phyloP scores from a whole-genome alignment of 2,888 invertebrate genomes.

The Drosophila melanocephala region DNA sequence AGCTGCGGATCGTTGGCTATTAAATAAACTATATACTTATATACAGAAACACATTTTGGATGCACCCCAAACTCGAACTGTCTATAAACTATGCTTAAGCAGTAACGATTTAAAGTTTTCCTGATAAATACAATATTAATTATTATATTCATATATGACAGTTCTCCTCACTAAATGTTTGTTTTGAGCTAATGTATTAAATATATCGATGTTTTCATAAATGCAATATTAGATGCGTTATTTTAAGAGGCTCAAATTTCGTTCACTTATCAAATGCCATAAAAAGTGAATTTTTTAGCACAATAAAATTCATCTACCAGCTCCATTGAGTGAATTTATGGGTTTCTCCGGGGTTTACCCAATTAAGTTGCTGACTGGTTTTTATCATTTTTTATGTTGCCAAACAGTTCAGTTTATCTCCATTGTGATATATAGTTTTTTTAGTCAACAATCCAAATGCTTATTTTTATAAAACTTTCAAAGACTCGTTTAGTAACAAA shows the following conservation, averaged over 20 bases:
- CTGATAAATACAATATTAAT: slow-evolving; percentile 31
- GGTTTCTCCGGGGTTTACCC: slow-evolving; percentile 8
- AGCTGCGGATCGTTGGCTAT: slow-evolving; percentile 51
- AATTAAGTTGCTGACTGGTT: not conserved
- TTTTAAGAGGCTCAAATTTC: slow-evolving; percentile 2
- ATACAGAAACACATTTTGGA: slow-evolving; percentile 4
- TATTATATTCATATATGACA: slow-evolving; percentile 27
- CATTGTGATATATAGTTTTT: slow-evolving; percentile 1
- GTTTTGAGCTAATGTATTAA: slow-evolving; percentile 31
- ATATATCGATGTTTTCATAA: slow-evolving; percentile 12
- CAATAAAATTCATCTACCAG: slow-evolving; percentile 52
- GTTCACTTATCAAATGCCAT: slow-evolving; percentile 3
- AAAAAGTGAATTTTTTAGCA: slow-evolving; percentile 6
- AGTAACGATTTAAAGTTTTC: slow-evolving; percentile 25
- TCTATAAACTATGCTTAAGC: slow-evolving; percentile 39
- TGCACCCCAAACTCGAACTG: slow-evolving; percentile 3
- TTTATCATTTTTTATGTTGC: not conserved
- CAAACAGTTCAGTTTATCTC: not conserved
- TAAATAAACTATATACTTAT: slow-evolving; percentile 19
- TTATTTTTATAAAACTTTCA: slow-evolving; percentile 7
- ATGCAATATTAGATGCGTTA: slow-evolving; percentile 18
- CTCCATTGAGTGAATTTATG: slow-evolving; percentile 41
- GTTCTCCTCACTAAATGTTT: slow-evolving; percentile 6
- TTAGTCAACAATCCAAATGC: slow-evolving; percentile 45
- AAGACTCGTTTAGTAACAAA: slow-evolving; percentile 46